Evolutionary conservation across 2,797 vertebrate genomes (phyloP).

Genomic region (Muscicapa comitata): DNA sequence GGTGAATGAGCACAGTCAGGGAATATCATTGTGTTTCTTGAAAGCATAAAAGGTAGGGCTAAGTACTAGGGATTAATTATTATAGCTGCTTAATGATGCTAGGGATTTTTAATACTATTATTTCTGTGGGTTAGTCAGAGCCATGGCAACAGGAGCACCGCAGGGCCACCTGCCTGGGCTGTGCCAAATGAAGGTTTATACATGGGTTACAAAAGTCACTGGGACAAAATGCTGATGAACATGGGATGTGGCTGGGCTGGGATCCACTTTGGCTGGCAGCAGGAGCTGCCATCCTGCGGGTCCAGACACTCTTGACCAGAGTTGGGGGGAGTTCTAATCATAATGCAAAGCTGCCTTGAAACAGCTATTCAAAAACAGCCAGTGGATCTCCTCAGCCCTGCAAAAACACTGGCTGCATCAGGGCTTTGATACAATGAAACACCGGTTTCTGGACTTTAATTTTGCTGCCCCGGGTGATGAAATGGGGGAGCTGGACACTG

Average conservation of each 20-base stretch:
- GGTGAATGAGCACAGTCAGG: neutral
- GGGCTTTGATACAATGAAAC: neutral
- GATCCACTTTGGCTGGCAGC: neutral
- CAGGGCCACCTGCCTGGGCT: neutral
- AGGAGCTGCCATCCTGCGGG: neutral
- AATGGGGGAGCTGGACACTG: neutral
- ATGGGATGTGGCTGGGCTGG: neutral
- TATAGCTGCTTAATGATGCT: neutral
- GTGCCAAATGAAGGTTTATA: neutral
- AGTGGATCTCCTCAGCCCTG: neutral
- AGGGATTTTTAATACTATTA: neutral
- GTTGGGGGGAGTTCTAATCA: neutral
- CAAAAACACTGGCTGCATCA: neutral
- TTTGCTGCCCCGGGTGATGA: neutral
- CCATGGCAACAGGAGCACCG: neutral
- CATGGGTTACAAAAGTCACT: neutral
- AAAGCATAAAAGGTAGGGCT: constrained; percentile 1
- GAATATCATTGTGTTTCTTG: neutral
- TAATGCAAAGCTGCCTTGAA: neutral
- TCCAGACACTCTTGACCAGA: neutral
- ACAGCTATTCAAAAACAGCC: neutral
- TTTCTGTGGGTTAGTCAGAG: neutral
- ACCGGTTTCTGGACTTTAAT: neutral
- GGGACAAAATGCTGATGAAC: neutral
- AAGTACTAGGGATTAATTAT: neutral